Percentiles rank a stretch among this genome's conserved stretches.
These are phyloP conservation scores for Orthosia incerta DNA, from an alignment of 2,888 invertebrate genomes.

Conservation along the genomic window DNA sequence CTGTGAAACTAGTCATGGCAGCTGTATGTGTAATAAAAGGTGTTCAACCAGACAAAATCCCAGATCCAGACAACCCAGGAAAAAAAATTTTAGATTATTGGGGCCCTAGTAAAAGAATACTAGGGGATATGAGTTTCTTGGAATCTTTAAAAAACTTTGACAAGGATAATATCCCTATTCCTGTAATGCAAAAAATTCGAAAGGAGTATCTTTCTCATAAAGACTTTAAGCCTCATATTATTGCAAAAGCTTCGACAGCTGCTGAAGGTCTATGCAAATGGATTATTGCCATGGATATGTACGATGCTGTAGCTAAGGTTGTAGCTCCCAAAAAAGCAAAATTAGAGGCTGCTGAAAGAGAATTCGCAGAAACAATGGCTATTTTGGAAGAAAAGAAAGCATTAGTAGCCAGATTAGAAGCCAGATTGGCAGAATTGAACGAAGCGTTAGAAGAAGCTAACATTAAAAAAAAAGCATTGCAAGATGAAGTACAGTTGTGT, in stretches of 20 bases:
- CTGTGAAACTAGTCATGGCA: conserved; percentile 96
- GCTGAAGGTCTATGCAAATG: conserved; percentile 98
- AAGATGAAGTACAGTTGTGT: conserved; percentile 95
- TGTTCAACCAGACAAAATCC: conserved; percentile 94
- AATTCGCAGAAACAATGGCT: conserved; percentile 95
- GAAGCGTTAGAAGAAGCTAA: conserved; percentile 93
- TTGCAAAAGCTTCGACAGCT: conserved; percentile 97
- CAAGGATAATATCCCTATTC: conserved; percentile 95
- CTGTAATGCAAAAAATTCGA: conserved; percentile 94
- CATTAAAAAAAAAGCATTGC: conserved; percentile 92
- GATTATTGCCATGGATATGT: conserved; percentile 97
- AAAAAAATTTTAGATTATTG: conserved; percentile 95
- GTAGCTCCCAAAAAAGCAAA: conserved; percentile 97
- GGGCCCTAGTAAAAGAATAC: conserved; percentile 95
- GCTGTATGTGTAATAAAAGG: conserved; percentile 97
- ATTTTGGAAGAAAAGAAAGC: conserved; percentile 96
- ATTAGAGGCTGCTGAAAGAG: conserved; percentile 94
- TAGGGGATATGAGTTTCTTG: conserved; percentile 96
- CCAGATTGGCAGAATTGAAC: conserved; percentile 93
- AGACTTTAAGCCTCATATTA: conserved; percentile 95
- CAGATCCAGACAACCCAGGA: conserved; percentile 93
- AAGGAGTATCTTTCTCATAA: conserved; percentile 94
- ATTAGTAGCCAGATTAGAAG: conserved; percentile 94
- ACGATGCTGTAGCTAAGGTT: conserved; percentile 95
- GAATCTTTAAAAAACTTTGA: conserved; percentile 94